A percentile compares a stretch with the other conserved stretches of the same genome.
These are phyloP conservation scores for Aelia acuminata DNA, from an alignment of 2,888 invertebrate species.

Conservation along the genomic window DNA sequence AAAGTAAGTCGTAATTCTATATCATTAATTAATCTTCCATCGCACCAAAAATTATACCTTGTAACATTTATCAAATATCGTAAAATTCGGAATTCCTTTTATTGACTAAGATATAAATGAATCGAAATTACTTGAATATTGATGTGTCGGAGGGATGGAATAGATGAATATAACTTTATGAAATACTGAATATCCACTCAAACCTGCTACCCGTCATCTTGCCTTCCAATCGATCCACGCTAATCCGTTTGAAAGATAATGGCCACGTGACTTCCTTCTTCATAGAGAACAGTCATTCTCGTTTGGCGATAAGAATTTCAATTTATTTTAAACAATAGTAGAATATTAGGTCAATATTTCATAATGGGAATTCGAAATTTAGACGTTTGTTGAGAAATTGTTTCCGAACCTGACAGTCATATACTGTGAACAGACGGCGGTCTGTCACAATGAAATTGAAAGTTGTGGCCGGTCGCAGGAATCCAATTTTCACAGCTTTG, in stretches of 20 bases:
- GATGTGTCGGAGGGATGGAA: too few species aligned
- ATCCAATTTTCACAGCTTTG: neutral
- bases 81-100: too few species aligned
- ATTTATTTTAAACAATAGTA: too few species aligned
- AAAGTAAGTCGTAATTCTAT: too few species aligned
- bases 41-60: too few species aligned
- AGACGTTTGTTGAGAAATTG: neutral
- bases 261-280: slow-evolving; percentile 14
- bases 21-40: too few species aligned
- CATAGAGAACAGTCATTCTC: neutral
- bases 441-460: slow-evolving; percentile 9
- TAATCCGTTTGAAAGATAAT: slow-evolving; percentile 14
- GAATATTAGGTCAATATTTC: too few species aligned
- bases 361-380: neutral
- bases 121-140: too few species aligned
- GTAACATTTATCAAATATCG: too few species aligned
- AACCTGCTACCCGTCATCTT: neutral
- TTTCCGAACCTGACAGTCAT: neutral
- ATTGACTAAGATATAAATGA: too few species aligned
- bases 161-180: neutral
- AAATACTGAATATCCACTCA: neutral
- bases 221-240: neutral
- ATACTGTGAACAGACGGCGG: neutral
- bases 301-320: neutral
- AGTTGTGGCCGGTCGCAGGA: neutral